Conservation (phyloP, 2,797 vertebrate species). For the Hyperoplus lanceolatus region DNA sequence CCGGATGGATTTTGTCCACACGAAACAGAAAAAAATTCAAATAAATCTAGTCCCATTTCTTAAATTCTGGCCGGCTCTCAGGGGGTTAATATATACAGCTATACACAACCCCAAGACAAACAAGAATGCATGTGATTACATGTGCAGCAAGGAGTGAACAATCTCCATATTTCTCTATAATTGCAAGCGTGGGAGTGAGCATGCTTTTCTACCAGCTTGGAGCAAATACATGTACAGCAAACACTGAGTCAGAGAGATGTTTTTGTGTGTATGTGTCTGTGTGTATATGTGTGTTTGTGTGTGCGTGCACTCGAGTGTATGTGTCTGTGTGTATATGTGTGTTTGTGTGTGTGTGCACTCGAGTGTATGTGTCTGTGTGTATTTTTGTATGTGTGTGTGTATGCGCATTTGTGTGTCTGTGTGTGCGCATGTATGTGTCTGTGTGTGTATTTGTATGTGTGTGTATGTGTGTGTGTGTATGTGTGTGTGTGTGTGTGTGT, state of each 20-base stretch:
- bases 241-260: slow-evolving; percentile 4
- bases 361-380: too few relatives aligned
- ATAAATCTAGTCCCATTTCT: not conserved
- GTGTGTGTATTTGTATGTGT: slow-evolving; percentile 21
- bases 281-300: slow-evolving; percentile 13
- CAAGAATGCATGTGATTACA: not conserved
- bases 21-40: not conserved
- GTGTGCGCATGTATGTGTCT: slow-evolving; percentile 10
- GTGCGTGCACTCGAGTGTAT: slow-evolving; percentile 7
- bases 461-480: slow-evolving; percentile 9
- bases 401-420: slow-evolving; percentile 18
- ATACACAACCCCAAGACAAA: not conserved
- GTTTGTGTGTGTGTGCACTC: not conserved
- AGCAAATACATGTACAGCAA: slow-evolving; percentile 27
- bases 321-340: slow-evolving; percentile 19
- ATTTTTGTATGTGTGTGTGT: slow-evolving; percentile 8
- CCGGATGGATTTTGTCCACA: not conserved
- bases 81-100: not conserved
- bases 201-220: not conserved
- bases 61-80: not conserved
- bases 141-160: not conserved
- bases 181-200: not conserved
- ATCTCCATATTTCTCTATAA: slow-evolving; percentile 11
- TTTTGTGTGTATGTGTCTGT: slow-evolving; percentile 20
- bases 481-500: slow-evolving; percentile 25